A percentile compares a stretch with the other conserved stretches of the same genome.
Conservation (phyloP, 2,797 vertebrate species). For the Sebastes vulpes region DNA sequence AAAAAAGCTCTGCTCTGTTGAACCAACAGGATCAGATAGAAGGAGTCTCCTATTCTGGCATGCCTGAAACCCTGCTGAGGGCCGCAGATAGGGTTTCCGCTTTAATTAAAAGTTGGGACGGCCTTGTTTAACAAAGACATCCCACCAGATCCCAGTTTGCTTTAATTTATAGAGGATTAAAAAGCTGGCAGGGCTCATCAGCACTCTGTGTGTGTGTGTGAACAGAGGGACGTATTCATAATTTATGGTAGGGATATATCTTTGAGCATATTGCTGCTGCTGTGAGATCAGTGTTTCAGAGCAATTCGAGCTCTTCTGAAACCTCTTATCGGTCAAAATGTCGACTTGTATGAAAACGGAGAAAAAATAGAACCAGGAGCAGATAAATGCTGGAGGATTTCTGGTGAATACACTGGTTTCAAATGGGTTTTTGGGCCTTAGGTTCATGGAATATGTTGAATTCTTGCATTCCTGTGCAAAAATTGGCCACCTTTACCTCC, state of each 20-base stretch:
- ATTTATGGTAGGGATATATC: slow-evolving; percentile 21
- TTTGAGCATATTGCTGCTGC: slow-evolving; percentile 38
- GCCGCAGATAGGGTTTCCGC: slow-evolving; percentile 59
- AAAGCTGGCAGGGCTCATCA: slow-evolving; percentile 50
- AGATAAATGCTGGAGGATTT: not conserved
- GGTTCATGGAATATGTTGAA: not conserved
- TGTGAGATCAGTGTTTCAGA: slow-evolving; percentile 29
- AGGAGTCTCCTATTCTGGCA: slow-evolving; percentile 29
- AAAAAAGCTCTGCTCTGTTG: slow-evolving; percentile 27
- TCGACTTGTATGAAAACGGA: not conserved
- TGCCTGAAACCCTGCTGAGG: slow-evolving; percentile 21
- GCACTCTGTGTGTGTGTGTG: slow-evolving; percentile 1
- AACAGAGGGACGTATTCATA: slow-evolving; percentile 40
- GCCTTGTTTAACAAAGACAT: slow-evolving; percentile 70
- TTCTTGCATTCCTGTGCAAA: not conserved
- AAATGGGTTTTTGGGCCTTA: not conserved
- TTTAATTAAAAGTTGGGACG: slow-evolving; percentile 77
- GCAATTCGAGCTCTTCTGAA: not conserved
- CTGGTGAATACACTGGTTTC: not conserved
- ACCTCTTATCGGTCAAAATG: not conserved
- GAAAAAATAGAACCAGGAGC: not conserved
- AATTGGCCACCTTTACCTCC: not conserved
- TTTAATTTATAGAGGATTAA: slow-evolving; percentile 79
- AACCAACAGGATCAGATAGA: slow-evolving; percentile 59
- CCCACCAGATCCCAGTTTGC: slow-evolving; percentile 56